These are phyloP conservation scores for Morpho achilles DNA, from an alignment of 2,888 invertebrate species.

Conservation along the genomic window DNA sequence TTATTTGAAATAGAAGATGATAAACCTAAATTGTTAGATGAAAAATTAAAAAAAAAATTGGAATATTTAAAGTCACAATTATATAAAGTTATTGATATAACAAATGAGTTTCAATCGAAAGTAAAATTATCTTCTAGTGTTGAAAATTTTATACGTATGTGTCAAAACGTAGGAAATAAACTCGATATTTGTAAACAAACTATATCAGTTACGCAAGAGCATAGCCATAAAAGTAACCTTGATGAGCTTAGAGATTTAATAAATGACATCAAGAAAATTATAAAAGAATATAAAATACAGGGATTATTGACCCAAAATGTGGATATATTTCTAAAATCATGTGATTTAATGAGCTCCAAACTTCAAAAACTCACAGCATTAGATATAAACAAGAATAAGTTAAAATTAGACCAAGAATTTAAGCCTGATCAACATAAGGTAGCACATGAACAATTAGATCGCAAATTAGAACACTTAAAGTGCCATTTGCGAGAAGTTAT, in stretches of 20 bases:
- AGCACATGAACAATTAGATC: slow-evolving; percentile 21
- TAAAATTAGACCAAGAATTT: slow-evolving; percentile 3
- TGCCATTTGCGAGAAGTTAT: slow-evolving; percentile 32
- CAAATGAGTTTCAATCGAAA: slow-evolving; percentile 31
- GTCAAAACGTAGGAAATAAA: slow-evolving; percentile 1
- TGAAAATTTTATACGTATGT: slow-evolving; percentile 30
- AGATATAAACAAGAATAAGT: background rate
- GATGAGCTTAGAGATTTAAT: slow-evolving; percentile 4
- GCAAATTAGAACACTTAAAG: slow-evolving; percentile 32
- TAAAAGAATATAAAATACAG: slow-evolving; percentile 2
- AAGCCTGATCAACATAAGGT: background rate
- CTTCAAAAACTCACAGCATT: background rate
- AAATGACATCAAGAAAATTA: slow-evolving; percentile 4
- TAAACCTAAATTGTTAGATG: slow-evolving; percentile 8
- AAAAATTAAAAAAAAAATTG: slow-evolving; percentile 26
- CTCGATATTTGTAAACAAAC: background rate
- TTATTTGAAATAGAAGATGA: slow-evolving; percentile 21
- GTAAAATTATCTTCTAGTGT: slow-evolving; percentile 29
- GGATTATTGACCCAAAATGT: background rate
- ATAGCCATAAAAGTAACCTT: background rate
- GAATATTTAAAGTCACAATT: slow-evolving; percentile 32
- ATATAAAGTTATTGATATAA: slow-evolving; percentile 30
- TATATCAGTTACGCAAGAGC: background rate
- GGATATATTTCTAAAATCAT: slow-evolving; percentile 6
- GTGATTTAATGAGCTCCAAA: slow-evolving; percentile 4